phyloP scores from a whole-genome alignment of 2,113 vertebrate genomes.

The Colistium nudipinnis region DNA sequence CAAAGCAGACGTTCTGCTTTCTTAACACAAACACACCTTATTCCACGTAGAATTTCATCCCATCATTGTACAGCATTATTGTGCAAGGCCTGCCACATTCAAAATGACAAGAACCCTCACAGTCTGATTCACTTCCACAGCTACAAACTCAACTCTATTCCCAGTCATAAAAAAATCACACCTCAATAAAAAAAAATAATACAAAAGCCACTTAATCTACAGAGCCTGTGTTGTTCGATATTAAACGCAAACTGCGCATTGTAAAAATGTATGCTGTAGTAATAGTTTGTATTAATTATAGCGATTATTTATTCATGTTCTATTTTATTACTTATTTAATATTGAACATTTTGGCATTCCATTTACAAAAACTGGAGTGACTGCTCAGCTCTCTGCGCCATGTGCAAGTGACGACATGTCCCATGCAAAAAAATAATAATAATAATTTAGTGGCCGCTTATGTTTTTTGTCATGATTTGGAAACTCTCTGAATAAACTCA shows the following conservation, averaged over 20 bases:
- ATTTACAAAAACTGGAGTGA: background rate
- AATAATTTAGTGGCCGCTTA: conserved; percentile 38
- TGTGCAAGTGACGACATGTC: conserved; percentile 19
- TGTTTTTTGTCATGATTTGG: conserved; percentile 74
- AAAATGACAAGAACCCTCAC: no score
- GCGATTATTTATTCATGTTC: no score
- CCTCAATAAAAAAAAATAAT: no score
- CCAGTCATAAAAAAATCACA: no score
- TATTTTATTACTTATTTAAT: conserved; percentile 4
- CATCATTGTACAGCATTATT: conserved; percentile 52
- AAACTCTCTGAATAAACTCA: conserved; percentile 65
- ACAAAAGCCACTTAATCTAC: background rate
- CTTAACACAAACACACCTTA: background rate
- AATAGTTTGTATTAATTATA: no score
- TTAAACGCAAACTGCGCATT: background rate
- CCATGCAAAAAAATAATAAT: conserved; percentile 19
- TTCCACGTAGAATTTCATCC: background rate
- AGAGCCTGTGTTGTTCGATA: conserved; percentile 10
- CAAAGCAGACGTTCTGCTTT: conserved; percentile 32
- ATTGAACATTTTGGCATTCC: no score
- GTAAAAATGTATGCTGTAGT: no score
- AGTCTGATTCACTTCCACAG: background rate
- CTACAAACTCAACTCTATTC: conserved; percentile 26
- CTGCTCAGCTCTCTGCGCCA: background rate
- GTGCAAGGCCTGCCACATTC: conserved; percentile 58